These are phyloP conservation scores for Drosophila neutralis DNA, from an alignment of 2,888 invertebrate species.

Conservation along the genomic window DNA sequence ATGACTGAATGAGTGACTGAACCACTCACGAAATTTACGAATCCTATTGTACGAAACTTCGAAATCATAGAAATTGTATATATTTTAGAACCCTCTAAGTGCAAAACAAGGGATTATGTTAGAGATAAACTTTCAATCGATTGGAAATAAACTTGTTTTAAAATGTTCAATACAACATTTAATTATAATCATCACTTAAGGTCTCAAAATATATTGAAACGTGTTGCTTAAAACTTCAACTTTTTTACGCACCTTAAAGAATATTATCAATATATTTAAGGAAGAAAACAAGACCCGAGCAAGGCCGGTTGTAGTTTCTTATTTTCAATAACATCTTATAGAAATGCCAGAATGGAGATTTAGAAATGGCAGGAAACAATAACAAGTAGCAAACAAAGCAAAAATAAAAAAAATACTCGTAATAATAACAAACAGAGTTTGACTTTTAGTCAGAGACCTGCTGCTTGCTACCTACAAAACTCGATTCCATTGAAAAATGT, in stretches of 20 bases:
- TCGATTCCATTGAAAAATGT: constrained; percentile 59
- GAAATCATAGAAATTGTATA: background rate
- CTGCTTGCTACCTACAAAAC: constrained; percentile 35
- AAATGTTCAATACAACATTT: background rate
- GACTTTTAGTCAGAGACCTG: constrained; percentile 57
- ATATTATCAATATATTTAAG: background rate
- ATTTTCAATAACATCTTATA: constrained; percentile 32
- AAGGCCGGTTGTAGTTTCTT: background rate
- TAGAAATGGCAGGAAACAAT: constrained; percentile 45
- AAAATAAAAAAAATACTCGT: constrained; percentile 29
- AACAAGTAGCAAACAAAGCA: constrained; percentile 51
- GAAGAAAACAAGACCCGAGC: too few species aligned
- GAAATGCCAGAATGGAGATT: constrained; percentile 7
- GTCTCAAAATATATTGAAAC: background rate
- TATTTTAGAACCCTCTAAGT: background rate
- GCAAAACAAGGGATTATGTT: background rate
- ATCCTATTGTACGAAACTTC: background rate
- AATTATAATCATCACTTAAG: background rate
- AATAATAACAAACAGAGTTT: constrained; percentile 71
- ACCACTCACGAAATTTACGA: background rate
- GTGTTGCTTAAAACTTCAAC: background rate
- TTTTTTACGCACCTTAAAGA: background rate
- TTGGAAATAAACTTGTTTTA: background rate
- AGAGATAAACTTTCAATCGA: background rate
- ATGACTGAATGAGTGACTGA: background rate